Evolutionary conservation across 2,797 vertebrate genomes (phyloP), one percentile per base, ranked within the genome.

Genomic region (Sebastes cheni): DNA sequence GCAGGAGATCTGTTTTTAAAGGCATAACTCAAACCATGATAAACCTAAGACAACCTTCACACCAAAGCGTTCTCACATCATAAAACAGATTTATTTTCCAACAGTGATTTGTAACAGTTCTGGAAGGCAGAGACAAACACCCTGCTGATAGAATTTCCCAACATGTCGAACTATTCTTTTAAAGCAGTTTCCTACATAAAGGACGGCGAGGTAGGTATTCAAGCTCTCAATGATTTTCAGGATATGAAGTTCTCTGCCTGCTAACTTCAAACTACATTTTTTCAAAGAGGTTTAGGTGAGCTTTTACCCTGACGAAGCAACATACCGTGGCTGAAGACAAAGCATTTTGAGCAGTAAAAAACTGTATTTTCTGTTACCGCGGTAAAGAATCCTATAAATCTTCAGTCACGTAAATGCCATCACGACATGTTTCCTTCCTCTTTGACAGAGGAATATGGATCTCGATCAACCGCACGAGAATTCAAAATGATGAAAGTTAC

Each of bases 401-500:
- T 65, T 61, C 12, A 8, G 25, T 46, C 14, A 5, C 13, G 29
- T 13, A 52, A 60, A 77, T 73, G 65, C 72, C 54, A 64, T 79
- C 67, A 36, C 34, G 29, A 42, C 58, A 59, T 32, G 65, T 66
- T 68, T 67, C 25, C 54, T 58, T 60, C 61, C 18, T 52, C 20
- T 59, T 8, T 36, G 67, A 61, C 66, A 86, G 54, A 79, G 29
- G 39, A 71, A 58, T 29, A 67, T 16, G 1, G 13, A 67, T 76
- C 67, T 56, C 50, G 16, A 32, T 67, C 75, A 46, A 18, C 65
- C 25, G 6, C 65, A 65, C 7, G 3, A 14, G 27, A 46, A 77
- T 62, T n/a, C n/a, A 22, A 14, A 79, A 83, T 67, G 14, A 34
- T 67, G 23, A 75, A 76, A 54, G 70, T 80, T 72, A 78, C 66